Conservation (phyloP, 1,140 invertebrate species). For the Drosophila lacertosa region DNA sequence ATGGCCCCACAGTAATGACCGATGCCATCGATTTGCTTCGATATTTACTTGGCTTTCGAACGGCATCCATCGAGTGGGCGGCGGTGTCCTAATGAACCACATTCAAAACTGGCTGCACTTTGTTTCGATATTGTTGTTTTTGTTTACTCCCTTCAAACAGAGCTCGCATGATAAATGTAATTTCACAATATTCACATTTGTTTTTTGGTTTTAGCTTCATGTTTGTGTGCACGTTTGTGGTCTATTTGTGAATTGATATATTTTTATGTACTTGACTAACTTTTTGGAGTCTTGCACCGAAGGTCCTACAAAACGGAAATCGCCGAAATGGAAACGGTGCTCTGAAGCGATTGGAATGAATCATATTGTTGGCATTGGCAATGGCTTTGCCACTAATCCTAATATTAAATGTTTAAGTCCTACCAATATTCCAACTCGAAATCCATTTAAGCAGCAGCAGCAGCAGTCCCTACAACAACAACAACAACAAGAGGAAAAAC, state of each 20-base stretch:
- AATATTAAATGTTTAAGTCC: slow-evolving; percentile 26
- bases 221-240: not conserved
- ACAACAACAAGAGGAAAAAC: slow-evolving; percentile 7
- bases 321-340: slow-evolving; percentile 95
- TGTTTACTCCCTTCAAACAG: not conserved
- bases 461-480: slow-evolving; percentile 17
- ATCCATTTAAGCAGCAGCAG: slow-evolving; percentile 12
- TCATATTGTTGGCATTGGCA: slow-evolving; percentile 17
- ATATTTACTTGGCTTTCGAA: slow-evolving; percentile 1
- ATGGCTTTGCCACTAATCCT: slow-evolving; percentile 20
- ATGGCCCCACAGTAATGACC: slow-evolving; percentile 25
- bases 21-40: slow-evolving; percentile 41
- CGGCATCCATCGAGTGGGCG: too few species aligned
- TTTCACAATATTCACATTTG: not conserved
- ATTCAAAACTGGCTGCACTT: not conserved
- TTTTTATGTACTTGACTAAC: slow-evolving; percentile 25
- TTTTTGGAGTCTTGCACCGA: slow-evolving; percentile 39
- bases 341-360: slow-evolving; percentile 86
- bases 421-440: slow-evolving; percentile 15
- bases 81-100: too few species aligned
- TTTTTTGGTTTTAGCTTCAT: not conserved
- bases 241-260: not conserved
- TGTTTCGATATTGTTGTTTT: slow-evolving; percentile 6
- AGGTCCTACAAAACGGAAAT: slow-evolving; percentile 89
- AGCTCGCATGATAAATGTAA: slow-evolving; percentile 3